Percentiles rank a stretch among this genome's conserved stretches.
phyloP scores from a whole-genome alignment of 2,113 vertebrate species.

The Hemiscyllium ocellatum region DNA sequence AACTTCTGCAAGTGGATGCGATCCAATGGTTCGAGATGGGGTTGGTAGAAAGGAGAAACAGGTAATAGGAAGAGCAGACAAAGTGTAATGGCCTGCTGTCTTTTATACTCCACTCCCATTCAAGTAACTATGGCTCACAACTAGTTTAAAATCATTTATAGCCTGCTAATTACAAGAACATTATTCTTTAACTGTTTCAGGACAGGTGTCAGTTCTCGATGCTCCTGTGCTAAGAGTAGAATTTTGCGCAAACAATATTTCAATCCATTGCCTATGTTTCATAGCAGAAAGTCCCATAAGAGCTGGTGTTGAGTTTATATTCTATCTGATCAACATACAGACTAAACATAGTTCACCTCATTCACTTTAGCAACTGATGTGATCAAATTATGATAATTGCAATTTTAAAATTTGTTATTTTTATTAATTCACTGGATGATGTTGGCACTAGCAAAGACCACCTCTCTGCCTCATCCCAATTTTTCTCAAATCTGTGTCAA shows the following conservation, averaged over 20 bases:
- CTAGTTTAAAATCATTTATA: background rate
- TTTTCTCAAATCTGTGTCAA: background rate
- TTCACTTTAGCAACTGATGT: background rate
- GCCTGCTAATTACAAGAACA: background rate
- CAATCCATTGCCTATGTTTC: background rate
- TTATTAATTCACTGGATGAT: background rate
- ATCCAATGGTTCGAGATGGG: background rate
- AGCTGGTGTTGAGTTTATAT: background rate
- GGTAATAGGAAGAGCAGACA: background rate
- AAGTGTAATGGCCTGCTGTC: background rate
- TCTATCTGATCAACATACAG: background rate
- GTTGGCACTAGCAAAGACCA: background rate
- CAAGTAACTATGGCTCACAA: background rate
- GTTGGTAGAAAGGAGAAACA: background rate
- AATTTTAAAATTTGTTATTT: background rate
- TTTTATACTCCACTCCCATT: background rate
- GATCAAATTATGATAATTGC: too few relatives aligned
- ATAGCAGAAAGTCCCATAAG: background rate
- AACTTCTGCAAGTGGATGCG: background rate
- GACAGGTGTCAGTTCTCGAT: background rate
- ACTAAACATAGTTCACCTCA: background rate
- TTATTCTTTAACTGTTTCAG: background rate
- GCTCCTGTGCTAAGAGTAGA: background rate
- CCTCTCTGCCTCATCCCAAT: background rate
- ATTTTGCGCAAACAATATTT: background rate